Evolutionary conservation across 1,140 invertebrate genomes (phyloP).

Genomic region (Heliconius congener): DNA sequence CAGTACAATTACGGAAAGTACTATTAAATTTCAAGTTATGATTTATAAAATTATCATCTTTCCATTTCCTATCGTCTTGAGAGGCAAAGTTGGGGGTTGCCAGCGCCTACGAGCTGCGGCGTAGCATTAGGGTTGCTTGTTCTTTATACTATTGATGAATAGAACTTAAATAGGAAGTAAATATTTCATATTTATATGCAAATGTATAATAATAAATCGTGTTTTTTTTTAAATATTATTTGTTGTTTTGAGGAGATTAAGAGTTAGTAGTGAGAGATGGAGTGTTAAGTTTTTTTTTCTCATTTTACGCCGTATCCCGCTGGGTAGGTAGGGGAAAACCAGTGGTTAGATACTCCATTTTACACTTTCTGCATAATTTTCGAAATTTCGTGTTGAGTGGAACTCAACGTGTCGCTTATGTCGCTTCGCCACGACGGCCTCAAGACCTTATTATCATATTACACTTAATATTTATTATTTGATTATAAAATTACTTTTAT

Average conservation of each 20-base stretch:
- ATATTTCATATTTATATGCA: neutral
- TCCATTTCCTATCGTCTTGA: neutral
- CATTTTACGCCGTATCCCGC: too few species aligned
- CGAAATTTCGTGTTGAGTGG: too few species aligned
- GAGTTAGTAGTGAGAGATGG: neutral
- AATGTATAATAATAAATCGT: neutral
- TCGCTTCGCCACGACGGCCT: too few species aligned
- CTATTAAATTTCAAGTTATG: conserved; percentile 7
- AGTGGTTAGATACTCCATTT: too few species aligned
- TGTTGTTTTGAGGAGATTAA: neutral
- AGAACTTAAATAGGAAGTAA: neutral
- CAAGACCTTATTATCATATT: too few species aligned
- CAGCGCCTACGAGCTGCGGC: conserved; percentile 2
- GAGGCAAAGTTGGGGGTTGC: conserved; percentile 10
- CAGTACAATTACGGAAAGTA: too few species aligned
- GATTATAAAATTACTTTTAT: too few species aligned
- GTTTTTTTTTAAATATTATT: neutral
- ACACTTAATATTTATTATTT: too few species aligned
- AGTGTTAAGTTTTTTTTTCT: too few species aligned
- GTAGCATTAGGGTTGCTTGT: neutral
- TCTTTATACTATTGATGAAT: neutral
- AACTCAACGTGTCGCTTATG: too few species aligned
- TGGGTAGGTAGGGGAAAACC: too few species aligned
- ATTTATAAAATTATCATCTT: conserved; percentile 15
- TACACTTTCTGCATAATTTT: too few species aligned